Base-by-base conservation (phyloP, 2,888 invertebrate species). In the Holacanthella duospinosa region DNA sequence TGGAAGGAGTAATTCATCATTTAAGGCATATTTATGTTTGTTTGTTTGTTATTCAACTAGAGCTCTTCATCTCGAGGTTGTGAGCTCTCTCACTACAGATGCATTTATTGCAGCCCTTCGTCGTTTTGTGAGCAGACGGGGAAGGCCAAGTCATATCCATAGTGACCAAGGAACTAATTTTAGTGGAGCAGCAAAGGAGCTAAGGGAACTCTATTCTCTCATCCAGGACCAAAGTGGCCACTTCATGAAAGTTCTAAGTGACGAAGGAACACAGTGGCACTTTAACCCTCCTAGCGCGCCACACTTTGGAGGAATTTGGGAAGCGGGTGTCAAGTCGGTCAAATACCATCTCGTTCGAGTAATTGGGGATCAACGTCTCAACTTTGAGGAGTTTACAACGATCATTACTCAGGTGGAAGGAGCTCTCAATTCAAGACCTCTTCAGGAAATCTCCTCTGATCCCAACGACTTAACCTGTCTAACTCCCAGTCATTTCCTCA, bases 31-130 rank as follows among this genome's bases (percentile, higher is more conserved):
- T 26, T 69, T 75, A 12, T 73, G 68, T 4, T 60, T 76, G 3
- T 76, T 75, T 63, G 71, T 73, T 1, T 77, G 76, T 58, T 67
- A 75, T 26, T 59, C 66, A 1, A 74, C 74, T 43, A 70, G 74
- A 57, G 75, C 75, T 3, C 68, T 75, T 1, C 74, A 76, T 55
- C 28, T 75, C 24, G 75, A 75, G 53, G 25, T 66, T 9, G 72
- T 68, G 1, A 63, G 36, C 27, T 64, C 62, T 26, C 29, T 70
- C 24, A 59, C 66, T 2, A 62, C 67, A 1, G 64, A 63, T 12
- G 66, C 64, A 1, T 68, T 71, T 43, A 55, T 72, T 2, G 64
- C 64, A 16, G 43, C 68, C 1, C 55, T 70, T 4, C 59, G 60
- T 19, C 53, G 64, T 16, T 68, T 67, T 25, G 58, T 62, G 1